Base-by-base conservation (phyloP, 2,888 invertebrate genomes). In the Amphipoea oculea region DNA sequence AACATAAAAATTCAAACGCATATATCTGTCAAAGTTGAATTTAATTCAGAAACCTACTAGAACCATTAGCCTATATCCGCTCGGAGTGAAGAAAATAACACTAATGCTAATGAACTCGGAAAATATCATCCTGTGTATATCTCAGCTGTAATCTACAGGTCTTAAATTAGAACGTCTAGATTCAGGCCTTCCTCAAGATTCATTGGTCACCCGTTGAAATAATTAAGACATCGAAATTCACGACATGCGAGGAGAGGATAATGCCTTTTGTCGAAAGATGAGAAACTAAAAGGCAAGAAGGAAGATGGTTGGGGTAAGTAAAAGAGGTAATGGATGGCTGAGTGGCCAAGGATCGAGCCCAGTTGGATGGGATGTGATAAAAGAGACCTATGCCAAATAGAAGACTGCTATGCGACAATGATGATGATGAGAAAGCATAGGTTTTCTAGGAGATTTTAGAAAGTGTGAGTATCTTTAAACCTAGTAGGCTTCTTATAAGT, bases 101-200 rank as follows among this genome's bases (percentile, higher is more conserved):
- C 73, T 40, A 74, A 73, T 78, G 84, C 63, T 72, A 86, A 89
- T 71, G 88, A 89, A 82, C 86, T 80, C 78, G 67, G 71, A 76
- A 48, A 85, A 87, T 83, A 86, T 83, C 67, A 76, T 86, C 60
- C 29, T 40, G 40, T 83, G 79, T 82, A 82, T 84, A 78, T 69
- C 54, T 45, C 57, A 57, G 62, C 65, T 78, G 72, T 78, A 81
- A 73, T 79, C 65, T 42, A 45, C 70, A 57, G 66, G n/a, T 82
- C 71, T 79, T 70, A 80, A 87, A 82, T 79, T 81, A 84, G 76
- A 84, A 54, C 76, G 81, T 81, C 76, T 84, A 76, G 57, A 86
- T 73, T 73, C 42, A 81, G 74, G 45, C 42, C 71, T 62, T 42
- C n/a, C 51, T 42, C 45, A 48, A 74, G n/a, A 76, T 42, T 68